Conservation (phyloP, 2,888 invertebrate genomes). For the Agrotis puta region DNA sequence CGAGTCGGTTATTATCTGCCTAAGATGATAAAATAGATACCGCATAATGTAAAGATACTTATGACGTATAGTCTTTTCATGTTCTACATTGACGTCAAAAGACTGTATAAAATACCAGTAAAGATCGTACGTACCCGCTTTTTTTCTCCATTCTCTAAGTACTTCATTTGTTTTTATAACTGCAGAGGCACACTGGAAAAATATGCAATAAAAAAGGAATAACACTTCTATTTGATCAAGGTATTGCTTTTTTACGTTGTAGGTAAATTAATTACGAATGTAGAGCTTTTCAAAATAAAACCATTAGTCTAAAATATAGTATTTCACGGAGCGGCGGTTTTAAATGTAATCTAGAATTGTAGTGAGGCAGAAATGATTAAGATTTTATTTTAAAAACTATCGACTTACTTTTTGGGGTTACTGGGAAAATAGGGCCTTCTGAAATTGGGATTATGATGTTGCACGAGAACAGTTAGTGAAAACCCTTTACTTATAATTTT, state of each 20-base stretch:
- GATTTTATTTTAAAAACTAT: background rate
- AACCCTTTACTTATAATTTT: too few species aligned
- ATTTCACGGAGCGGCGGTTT: conserved; percentile 26
- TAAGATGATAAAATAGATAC: background rate
- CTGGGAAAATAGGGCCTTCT: too few species aligned
- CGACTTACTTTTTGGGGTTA: background rate
- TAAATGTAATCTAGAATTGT: background rate
- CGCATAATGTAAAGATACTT: background rate
- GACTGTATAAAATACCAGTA: conserved; percentile 5
- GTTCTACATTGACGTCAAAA: conserved; percentile 16
- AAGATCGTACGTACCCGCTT: conserved; percentile 23
- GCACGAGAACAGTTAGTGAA: too few species aligned
- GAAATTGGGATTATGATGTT: too few species aligned
- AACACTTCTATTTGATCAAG: background rate
- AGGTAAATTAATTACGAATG: conserved; percentile 6
- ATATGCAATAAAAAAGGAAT: conserved; percentile 38
- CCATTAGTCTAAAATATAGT: conserved; percentile 40
- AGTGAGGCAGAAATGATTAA: background rate
- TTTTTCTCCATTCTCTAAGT: conserved; percentile 38
- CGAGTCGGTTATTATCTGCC: too few species aligned
- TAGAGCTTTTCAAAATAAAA: conserved; percentile 22
- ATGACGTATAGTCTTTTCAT: background rate
- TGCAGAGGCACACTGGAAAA: conserved; percentile 31
- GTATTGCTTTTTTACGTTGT: background rate
- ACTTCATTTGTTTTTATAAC: conserved; percentile 44